phyloP scores from a whole-genome alignment of 30 jellyfish, hydroid and myxozoan genomes.

The Phacellophora camtschatica region DNA sequence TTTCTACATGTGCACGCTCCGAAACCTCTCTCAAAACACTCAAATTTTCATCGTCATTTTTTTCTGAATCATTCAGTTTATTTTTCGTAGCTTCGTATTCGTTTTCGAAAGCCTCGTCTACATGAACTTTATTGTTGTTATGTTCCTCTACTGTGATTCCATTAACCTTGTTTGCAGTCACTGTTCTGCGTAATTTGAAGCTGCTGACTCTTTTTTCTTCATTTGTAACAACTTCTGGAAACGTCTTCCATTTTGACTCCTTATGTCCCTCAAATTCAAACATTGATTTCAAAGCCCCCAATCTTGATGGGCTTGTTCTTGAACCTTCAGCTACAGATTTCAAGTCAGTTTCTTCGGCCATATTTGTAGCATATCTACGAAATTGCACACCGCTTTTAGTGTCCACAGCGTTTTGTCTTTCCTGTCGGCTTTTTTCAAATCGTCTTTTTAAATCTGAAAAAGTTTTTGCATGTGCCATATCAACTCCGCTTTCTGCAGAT shows the following conservation, averaged over 20 bases:
- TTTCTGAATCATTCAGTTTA: not conserved
- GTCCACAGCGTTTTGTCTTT: not conserved
- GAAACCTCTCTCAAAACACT: not conserved
- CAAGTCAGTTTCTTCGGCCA: not conserved
- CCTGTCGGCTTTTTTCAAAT: constrained; percentile 21
- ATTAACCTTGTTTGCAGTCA: not conserved
- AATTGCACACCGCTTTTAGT: not conserved
- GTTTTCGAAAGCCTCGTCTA: not conserved
- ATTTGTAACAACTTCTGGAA: not conserved
- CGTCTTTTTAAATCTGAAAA: constrained; percentile 32
- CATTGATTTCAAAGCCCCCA: constrained; percentile 28
- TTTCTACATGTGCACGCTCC: not conserved
- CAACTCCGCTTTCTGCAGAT: not conserved
- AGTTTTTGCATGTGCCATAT: constrained; percentile 40
- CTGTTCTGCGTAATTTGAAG: not conserved
- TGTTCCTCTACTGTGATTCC: not conserved
- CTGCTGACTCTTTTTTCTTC: not conserved
- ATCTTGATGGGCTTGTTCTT: not conserved
- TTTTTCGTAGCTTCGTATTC: not conserved
- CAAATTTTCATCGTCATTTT: not conserved
- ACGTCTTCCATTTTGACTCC: not conserved
- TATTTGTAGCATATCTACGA: not conserved
- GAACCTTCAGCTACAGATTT: not conserved
- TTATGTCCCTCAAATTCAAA: not conserved
- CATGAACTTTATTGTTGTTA: not conserved